Evolutionary conservation across 2,113 vertebrate species (phyloP).

Genomic region (Gavialis gangeticus): DNA sequence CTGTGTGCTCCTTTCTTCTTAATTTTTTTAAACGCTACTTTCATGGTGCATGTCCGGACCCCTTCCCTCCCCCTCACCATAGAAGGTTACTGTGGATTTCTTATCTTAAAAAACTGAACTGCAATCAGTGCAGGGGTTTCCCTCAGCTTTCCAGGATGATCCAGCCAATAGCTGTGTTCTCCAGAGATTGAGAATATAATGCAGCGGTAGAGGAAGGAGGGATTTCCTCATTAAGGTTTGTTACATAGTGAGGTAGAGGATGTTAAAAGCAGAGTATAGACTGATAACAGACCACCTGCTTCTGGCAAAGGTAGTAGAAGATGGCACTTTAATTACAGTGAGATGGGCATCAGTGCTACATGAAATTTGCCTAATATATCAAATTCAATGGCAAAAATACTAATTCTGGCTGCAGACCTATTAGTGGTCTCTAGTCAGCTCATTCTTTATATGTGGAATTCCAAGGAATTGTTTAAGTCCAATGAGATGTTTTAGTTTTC

Average conservation of each 20-base stretch:
- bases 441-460: not conserved
- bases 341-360: constrained; percentile 20
- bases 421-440: not conserved
- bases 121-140: not conserved
- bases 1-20: not conserved
- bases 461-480: not conserved
- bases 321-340: constrained; percentile 57
- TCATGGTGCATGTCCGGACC: not conserved
- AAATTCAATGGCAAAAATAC: constrained; percentile 9
- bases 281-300: constrained; percentile 60
- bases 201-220: fast-evolving
- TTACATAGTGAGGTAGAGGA: not conserved
- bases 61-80: not conserved
- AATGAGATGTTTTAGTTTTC: not conserved
- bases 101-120: not conserved
- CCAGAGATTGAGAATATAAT: not conserved
- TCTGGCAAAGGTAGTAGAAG: not conserved
- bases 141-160: fast-evolving
- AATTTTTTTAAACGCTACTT: not conserved
- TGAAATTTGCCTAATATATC: constrained; percentile 55
- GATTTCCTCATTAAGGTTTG: not conserved
- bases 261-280: not conserved
- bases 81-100: not conserved
- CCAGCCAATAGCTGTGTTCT: fast-evolving
- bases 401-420: constrained; percentile 18